Base-by-base conservation (phyloP, 1,140 invertebrate species). In the Wasmannia auropunctata region DNA sequence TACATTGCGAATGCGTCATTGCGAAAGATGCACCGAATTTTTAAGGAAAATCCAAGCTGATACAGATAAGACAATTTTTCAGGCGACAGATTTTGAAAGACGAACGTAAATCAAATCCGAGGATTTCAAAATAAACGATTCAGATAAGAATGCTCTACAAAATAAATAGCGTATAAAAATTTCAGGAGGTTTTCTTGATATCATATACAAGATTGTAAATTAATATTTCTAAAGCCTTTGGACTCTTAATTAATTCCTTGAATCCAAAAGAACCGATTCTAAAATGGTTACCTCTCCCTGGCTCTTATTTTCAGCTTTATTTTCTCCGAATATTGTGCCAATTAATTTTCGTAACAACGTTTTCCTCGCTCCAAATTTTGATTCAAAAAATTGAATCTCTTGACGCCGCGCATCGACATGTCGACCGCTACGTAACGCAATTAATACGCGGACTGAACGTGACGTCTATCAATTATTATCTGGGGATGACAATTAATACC, bases 381-480 rank as follows among this genome's bases (percentile, higher is more conserved):
- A 58, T 60, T 60, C 0, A 83, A 83, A 83, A 83, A 83, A 74
- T 83, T 31, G 51, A 14, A 83, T 83, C 51, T 19, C 22, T 34
- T 22, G 49, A 70, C 28, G 34, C 14, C 7, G 49, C 63, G 16
- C 19, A n/a, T 28, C 25, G 40, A 7, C 67, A 58, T 40, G 56
- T 85, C 72, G 40, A 56, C 67, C 56, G 31, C 43, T 63, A 46
- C 28, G n/a, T 85, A 58, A 85, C 72, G 40, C 58, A 85, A 63
- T 85, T 85, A 85, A 79, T 67, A 56, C 49, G 51, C 74, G 51
- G 25, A 56, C 84, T 80, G 84, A 80, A 19, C 49, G 37, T 86
- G 84, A 86, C 84, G 75, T 86, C 34, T 79, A 86, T 86, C 84
- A 80, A 83, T 83, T 83, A 83, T 83, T 83, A 83, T 74, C 67